Base-by-base conservation (phyloP, 1,140 invertebrate genomes). In the Lysiphlebus fabarum region DNA sequence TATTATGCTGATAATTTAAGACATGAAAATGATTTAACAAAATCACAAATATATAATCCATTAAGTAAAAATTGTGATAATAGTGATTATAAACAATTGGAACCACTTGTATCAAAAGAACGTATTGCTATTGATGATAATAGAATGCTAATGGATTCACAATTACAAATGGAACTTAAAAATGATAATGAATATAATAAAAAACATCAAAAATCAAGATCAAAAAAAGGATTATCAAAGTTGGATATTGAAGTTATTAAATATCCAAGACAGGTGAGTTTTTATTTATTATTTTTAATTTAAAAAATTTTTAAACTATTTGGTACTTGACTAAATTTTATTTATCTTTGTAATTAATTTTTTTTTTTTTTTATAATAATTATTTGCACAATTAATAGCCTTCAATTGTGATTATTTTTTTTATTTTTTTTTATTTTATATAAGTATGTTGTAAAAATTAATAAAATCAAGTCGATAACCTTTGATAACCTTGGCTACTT, bases 1-100 rank as follows among this genome's bases (percentile, higher is more conserved):
- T 79, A 78, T 41, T 80, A 80, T 71, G 70, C 66, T 2, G 70
- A 77, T 10, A 79, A 80, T 34, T 40, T 80, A 45, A 75, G 67
- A 38, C 75, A 67, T 53, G 67, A 67, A 40, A 61, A 44, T 11
- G 53, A 51, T 26, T 11, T 62, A 10, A 37, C 47, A 7, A 56
- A 17, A 36, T 76, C 72, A 4, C 63, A 69, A 41, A 71, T 76
- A 8, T 77, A 75, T 57, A 65, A 74, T 53, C 70, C 74, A 0
- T 50, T 75, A 14, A 64, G 56, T 34, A 71, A 63, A 11, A 60
- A 62, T 9, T 45, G 43, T 4, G 65, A 66, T 45, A 34, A 56
- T 14, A 40, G 56, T 17, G 69, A 76, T 26, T 77, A 77, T 64
- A 75, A 73, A n/a, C 73, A 76, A 10, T 37, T 78, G 6, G 69